Conservation (phyloP, 2,888 invertebrate species). For the Acrobasis consociella region DNA sequence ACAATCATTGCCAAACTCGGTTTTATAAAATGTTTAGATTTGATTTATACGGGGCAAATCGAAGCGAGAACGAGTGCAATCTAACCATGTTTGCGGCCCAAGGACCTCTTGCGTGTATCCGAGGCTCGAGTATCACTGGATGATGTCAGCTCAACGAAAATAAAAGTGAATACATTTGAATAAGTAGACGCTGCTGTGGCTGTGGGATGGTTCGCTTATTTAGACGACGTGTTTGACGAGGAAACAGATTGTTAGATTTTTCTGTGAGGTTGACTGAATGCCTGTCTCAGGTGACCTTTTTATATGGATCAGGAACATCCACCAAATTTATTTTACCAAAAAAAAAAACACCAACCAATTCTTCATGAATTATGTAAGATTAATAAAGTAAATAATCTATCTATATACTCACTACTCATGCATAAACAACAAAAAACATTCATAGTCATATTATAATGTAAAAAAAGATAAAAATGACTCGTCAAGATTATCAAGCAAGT, state of each 20-base stretch:
- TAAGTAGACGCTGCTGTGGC: conserved; percentile 20
- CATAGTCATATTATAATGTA: too few species aligned
- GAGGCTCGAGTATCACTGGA: conserved; percentile 5
- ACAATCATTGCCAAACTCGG: too few species aligned
- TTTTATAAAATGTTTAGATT: not conserved
- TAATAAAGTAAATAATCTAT: too few species aligned
- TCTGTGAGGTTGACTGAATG: not conserved
- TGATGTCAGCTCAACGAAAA: conserved; percentile 38
- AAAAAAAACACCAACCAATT: too few species aligned
- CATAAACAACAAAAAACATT: too few species aligned
- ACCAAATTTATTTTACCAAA: too few species aligned
- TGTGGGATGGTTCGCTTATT: conserved; percentile 10
- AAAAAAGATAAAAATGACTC: not conserved
- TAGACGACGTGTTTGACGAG: not conserved
- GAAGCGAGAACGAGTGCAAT: conserved; percentile 30
- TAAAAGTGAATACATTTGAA: conserved; percentile 37
- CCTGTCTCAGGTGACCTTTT: not conserved
- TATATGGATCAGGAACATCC: too few species aligned
- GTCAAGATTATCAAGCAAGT: not conserved
- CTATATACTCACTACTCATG: too few species aligned
- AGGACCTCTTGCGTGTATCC: conserved; percentile 25
- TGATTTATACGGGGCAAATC: not conserved
- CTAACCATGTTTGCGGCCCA: conserved; percentile 30
- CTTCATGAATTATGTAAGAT: too few species aligned
- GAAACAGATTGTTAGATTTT: not conserved